phyloP scores from a whole-genome alignment of 2,113 vertebrate species.

The Cisticola juncidis region DNA sequence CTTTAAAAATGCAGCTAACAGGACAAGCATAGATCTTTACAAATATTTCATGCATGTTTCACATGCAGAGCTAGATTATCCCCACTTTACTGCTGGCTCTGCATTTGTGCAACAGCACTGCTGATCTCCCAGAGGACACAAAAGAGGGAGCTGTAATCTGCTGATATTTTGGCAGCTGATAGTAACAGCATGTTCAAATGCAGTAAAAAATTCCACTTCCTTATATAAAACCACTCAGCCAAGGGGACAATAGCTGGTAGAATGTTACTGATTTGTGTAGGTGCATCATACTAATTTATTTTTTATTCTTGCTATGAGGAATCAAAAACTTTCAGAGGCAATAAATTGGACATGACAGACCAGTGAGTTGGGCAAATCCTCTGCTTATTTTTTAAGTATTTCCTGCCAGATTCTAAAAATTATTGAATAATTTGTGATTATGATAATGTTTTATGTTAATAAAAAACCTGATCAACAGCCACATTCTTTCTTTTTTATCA shows the following conservation, averaged over 20 bases:
- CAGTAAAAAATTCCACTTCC: not conserved
- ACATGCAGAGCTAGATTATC: not conserved
- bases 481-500: not conserved
- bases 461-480: not conserved
- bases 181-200: not conserved
- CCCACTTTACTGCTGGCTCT: not conserved
- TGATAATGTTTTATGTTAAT: not conserved
- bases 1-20: not conserved
- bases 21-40: not conserved
- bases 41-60: not conserved
- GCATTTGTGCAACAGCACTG: not conserved
- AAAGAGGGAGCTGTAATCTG: not conserved
- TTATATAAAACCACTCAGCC: not conserved
- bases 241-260: not conserved
- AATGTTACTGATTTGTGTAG: not conserved
- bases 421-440: not conserved
- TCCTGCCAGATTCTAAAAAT: not conserved
- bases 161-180: not conserved
- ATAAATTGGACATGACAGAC: not conserved
- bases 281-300: not conserved
- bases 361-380: not conserved
- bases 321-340: not conserved
- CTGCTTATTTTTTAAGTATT: not conserved
- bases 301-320: not conserved
- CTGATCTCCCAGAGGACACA: not conserved